A percentile compares a stretch with the other conserved stretches of the same genome.
Conservation (phyloP, 2,113 vertebrate species). For the Stercorarius parasiticus region DNA sequence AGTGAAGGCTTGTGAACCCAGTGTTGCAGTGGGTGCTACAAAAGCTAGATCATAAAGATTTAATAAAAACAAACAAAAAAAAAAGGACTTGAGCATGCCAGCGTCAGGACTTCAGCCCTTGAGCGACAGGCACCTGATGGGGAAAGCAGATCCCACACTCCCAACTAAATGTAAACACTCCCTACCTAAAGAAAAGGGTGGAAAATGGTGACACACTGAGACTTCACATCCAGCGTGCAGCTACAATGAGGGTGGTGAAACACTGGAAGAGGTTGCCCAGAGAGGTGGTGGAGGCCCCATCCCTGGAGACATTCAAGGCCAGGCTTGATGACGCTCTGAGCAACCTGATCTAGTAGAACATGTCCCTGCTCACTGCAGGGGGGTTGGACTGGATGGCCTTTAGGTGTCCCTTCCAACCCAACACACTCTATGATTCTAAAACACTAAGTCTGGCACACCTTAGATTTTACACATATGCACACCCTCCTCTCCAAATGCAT, state of each 20-base stretch:
- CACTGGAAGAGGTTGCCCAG: no score
- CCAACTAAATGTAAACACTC: background rate
- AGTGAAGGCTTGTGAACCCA: fast-evolving
- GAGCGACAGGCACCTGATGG: background rate
- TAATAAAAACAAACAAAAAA: background rate
- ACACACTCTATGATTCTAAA: background rate
- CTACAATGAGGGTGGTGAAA: background rate
- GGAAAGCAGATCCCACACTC: background rate
- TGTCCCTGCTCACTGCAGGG: no score
- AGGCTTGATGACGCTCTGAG: no score
- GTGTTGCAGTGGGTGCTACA: background rate
- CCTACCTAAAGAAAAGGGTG: fast-evolving
- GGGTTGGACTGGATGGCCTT: no score
- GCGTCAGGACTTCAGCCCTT: background rate
- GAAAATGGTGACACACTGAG: background rate
- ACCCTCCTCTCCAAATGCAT: background rate
- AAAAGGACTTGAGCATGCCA: fast-evolving
- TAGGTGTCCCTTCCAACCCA: no score
- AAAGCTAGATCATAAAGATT: background rate
- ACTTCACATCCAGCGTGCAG: fast-evolving
- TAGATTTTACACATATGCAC: background rate
- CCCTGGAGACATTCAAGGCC: no score
- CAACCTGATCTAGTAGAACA: no score
- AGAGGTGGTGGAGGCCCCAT: no score
- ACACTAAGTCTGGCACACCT: fast-evolving